Base-by-base conservation (phyloP, 2,888 invertebrate genomes). In the Argyresthia goedartella region DNA sequence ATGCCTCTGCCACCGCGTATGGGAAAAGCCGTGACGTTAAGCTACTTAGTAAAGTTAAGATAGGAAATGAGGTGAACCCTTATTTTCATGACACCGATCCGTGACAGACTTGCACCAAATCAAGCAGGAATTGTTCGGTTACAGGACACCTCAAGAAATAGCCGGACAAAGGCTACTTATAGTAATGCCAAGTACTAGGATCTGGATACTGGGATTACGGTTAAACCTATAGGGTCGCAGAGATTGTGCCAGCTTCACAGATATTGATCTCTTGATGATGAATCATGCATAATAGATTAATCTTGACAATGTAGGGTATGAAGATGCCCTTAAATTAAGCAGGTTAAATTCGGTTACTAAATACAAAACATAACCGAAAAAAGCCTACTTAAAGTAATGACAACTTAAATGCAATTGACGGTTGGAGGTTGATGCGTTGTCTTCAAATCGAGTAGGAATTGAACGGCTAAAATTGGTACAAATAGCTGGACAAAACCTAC, bases 341-440 rank as follows among this genome's bases (percentile, higher is more conserved):
- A 71, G 64, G 64, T 47, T 25, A 49, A 52, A 60, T 60, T 55
- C 55, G 58, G 61, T 61, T 67, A 64, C 60, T 14, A 25, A 14
- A 45, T 1, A 55, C 57, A 56, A 1, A 42, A 62, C 71, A 68
- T 50, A 50, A 13, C 34, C 50, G 14, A 4, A 50, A 8, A 43
- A 16, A 34, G 62, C 58, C 63, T 63, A 63, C 62, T 63, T 63
- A 63, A 57, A 36, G 51, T 47, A 36, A 48, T 36, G 36, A 48
- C 36, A 10, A 14, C 13, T 35, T 34, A 34, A 39, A 39, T n/a
- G 8, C 8, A 39, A 8, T 42, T 52, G 50, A 56, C 52, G 33
- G 52, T 54, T 57, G 11, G 9, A n/a, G 51, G 50, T 47, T 15
- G 34, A 50, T n/a, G 8, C 8, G 16, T 14, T 49, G 25, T 41